These are phyloP conservation scores for Tympanuchus pallidicinctus DNA, from an alignment of 2,113 vertebrate genomes.

Conservation along the genomic window DNA sequence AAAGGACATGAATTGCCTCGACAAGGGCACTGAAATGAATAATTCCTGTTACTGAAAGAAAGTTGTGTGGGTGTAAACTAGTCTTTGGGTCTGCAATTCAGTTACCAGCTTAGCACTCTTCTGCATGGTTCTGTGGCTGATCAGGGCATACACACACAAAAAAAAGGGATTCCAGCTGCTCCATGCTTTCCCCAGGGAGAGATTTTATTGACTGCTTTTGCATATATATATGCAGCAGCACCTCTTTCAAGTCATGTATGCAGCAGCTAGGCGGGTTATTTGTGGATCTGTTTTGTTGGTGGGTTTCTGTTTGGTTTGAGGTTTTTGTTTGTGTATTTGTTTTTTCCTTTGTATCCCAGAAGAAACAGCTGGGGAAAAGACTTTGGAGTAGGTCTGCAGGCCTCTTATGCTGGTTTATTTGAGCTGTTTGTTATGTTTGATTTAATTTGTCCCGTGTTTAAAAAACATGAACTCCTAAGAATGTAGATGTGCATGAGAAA, in stretches of 20 bases:
- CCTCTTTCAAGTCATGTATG: slow-evolving; percentile 13
- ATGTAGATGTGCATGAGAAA: slow-evolving; percentile 44
- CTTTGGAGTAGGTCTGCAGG: slow-evolving; percentile 22
- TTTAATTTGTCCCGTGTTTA: slow-evolving; percentile 46
- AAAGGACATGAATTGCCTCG: neutral
- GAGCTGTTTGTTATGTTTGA: slow-evolving; percentile 39
- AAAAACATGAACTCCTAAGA: neutral
- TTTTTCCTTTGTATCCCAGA: slow-evolving; percentile 36
- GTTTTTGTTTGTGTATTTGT: slow-evolving; percentile 11
- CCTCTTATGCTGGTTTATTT: slow-evolving; percentile 20
- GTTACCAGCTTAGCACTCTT: slow-evolving; percentile 29
- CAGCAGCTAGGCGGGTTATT: neutral
- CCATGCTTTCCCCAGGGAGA: slow-evolving; percentile 18
- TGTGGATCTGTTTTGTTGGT: slow-evolving; percentile 34
- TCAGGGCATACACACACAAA: neutral
- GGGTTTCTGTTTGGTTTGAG: slow-evolving; percentile 36
- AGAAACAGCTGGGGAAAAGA: slow-evolving; percentile 48
- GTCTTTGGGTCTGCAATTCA: slow-evolving; percentile 3
- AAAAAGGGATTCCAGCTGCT: slow-evolving; percentile 28
- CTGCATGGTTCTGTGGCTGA: neutral
- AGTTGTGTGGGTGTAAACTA: slow-evolving; percentile 37
- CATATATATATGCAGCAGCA: slow-evolving; percentile 24
- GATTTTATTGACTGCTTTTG: slow-evolving; percentile 26
- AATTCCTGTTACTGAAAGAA: neutral
- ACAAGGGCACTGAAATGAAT: slow-evolving; percentile 6